Percentiles rank a stretch among this genome's conserved stretches.
Evolutionary conservation across 2,797 vertebrate species (phyloP).

Genomic region (Enteromius paludinosus): DNA sequence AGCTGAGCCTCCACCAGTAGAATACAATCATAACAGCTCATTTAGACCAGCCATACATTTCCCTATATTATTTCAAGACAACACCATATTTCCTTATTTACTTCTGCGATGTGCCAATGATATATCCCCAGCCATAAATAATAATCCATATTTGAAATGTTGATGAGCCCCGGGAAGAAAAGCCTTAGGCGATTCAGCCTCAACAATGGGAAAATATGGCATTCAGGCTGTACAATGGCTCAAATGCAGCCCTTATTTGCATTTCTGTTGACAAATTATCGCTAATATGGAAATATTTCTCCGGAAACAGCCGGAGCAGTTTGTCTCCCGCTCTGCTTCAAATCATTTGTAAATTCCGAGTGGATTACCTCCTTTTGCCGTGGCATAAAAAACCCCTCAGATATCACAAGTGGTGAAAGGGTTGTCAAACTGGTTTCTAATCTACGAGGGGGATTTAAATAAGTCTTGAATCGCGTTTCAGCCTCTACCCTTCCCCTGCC

Average conservation of each 20-base stretch:
- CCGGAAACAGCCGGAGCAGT: conserved; percentile 68
- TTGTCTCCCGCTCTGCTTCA: conserved; percentile 68
- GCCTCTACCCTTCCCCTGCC: conserved; percentile 62
- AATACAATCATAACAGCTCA: not conserved
- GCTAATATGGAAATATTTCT: conserved; percentile 62
- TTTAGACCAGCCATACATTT: not conserved
- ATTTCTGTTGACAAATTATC: conserved; percentile 73
- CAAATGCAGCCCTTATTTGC: conserved; percentile 73
- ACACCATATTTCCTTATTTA: conserved; percentile 49
- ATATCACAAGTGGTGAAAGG: conserved; percentile 76
- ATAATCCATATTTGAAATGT: conserved; percentile 68
- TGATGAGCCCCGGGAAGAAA: conserved; percentile 67
- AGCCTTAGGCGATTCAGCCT: conserved; percentile 67
- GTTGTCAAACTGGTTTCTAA: conserved; percentile 84
- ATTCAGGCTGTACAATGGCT: conserved; percentile 70
- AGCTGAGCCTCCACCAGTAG: not conserved
- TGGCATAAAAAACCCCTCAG: conserved; percentile 69
- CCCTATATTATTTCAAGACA: conserved; percentile 10
- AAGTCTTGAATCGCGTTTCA: conserved; percentile 73
- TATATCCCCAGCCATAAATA: conserved; percentile 67
- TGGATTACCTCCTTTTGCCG: conserved; percentile 78
- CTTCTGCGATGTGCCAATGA: conserved; percentile 35
- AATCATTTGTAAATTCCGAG: conserved; percentile 77
- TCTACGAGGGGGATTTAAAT: conserved; percentile 86
- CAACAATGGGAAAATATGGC: conserved; percentile 72